Evolutionary conservation across 1,140 invertebrate species (phyloP).

Genomic region (Theocolax elegans): DNA sequence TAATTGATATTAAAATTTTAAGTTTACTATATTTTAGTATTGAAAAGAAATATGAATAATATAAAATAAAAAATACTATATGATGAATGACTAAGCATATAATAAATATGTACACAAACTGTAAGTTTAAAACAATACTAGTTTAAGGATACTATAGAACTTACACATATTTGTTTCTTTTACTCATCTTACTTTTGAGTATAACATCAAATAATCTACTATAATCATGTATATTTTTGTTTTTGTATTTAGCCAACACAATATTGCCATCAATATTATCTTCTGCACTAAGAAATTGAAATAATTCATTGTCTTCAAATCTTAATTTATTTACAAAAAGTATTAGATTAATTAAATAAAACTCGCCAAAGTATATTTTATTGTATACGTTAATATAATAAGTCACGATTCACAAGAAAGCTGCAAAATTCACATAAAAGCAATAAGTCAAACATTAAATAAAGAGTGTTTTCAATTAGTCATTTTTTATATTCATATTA

Average conservation of each 20-base stretch:
- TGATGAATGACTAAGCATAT: no score
- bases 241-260: neutral
- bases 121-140: no score
- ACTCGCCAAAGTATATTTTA: no score
- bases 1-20: no score
- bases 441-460: no score
- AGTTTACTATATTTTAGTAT: no score
- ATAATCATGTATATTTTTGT: neutral
- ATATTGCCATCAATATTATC: neutral
- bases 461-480: neutral
- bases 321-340: neutral
- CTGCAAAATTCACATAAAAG: no score
- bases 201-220: neutral
- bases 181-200: neutral
- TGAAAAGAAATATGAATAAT: no score
- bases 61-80: no score
- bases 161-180: neutral
- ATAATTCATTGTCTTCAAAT: slow-evolving; percentile 6
- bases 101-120: no score
- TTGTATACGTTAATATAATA: neutral
- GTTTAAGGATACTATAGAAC: no score
- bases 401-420: neutral
- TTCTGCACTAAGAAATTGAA: neutral
- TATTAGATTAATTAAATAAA: neutral
- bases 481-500: no score